Evolutionary conservation across 2,888 invertebrate genomes (phyloP).

Genomic region (Candidula unifasciata): DNA sequence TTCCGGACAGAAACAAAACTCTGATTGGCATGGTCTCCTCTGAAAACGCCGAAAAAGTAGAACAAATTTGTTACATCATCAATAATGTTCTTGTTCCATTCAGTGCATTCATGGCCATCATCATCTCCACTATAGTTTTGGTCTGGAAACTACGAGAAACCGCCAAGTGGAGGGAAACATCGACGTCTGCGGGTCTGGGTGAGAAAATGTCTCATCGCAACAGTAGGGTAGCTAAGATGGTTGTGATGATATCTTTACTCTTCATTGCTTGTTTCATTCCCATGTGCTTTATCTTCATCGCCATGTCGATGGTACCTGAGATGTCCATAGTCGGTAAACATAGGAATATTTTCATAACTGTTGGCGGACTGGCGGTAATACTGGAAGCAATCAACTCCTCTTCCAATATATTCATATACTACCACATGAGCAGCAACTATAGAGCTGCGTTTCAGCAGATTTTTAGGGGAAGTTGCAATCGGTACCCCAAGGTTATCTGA

Average conservation of each 20-base stretch:
- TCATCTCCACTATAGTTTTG: neutral
- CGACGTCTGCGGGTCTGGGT: no score
- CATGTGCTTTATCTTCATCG: neutral
- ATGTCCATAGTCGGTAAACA: neutral
- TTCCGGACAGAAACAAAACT: neutral
- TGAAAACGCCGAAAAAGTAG: neutral
- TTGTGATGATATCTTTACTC: conserved; percentile 4
- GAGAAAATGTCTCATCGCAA: neutral
- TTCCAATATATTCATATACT: conserved; percentile 2
- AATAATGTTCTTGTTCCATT: neutral
- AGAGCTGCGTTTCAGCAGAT: neutral
- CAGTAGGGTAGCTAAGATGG: neutral
- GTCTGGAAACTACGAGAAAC: neutral
- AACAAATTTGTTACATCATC: neutral
- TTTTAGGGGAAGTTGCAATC: no score
- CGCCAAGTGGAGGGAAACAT: conserved; percentile 6
- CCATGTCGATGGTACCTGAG: neutral
- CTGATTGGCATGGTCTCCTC: neutral
- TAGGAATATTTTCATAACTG: neutral
- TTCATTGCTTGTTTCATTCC: conserved; percentile 5
- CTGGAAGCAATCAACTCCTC: conserved; percentile 11
- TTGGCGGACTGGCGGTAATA: neutral
- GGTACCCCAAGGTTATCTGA: no score
- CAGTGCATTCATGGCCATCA: neutral
- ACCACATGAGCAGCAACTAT: conserved; percentile 2